These are phyloP conservation scores for Mirounga angustirostris DNA, from an alignment of 2,113 vertebrate species.

Conservation along the genomic window DNA sequence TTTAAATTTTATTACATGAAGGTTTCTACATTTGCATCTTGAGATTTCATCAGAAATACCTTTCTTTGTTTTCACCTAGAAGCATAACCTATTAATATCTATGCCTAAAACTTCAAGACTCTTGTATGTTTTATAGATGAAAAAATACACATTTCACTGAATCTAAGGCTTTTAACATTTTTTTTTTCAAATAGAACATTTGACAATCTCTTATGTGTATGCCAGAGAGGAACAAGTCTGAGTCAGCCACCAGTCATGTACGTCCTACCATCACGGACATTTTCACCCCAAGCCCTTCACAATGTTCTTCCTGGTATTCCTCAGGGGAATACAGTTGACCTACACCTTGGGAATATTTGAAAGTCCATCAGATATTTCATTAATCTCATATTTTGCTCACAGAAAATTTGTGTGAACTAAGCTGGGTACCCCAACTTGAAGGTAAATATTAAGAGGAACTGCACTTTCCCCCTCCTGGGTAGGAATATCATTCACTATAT, in stretches of 20 bases:
- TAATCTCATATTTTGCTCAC: not conserved
- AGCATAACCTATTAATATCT: not conserved
- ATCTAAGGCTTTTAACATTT: not conserved
- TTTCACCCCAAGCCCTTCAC: not conserved
- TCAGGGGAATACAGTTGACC: not conserved
- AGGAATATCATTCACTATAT: not conserved
- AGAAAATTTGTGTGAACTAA: not conserved
- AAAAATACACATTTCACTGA: not conserved
- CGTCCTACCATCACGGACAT: not conserved
- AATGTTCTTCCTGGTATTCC: not conserved
- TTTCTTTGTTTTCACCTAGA: conserved; percentile 14
- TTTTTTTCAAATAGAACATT: not conserved
- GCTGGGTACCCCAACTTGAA: not conserved
- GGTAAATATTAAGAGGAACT: not conserved
- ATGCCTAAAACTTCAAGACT: conserved; percentile 16
- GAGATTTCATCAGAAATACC: not conserved
- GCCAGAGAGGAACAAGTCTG: not conserved
- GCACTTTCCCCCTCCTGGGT: accelerated
- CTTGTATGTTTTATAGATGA: not conserved
- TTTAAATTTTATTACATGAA: not conserved
- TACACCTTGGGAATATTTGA: not conserved
- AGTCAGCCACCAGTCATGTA: not conserved
- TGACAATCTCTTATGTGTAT: not conserved
- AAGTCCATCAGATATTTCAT: not conserved
- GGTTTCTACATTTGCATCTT: not conserved